These are phyloP conservation scores for Montipora efflorescens DNA, from an alignment of 64 coral and sea anemone genomes.

Conservation along the genomic window DNA sequence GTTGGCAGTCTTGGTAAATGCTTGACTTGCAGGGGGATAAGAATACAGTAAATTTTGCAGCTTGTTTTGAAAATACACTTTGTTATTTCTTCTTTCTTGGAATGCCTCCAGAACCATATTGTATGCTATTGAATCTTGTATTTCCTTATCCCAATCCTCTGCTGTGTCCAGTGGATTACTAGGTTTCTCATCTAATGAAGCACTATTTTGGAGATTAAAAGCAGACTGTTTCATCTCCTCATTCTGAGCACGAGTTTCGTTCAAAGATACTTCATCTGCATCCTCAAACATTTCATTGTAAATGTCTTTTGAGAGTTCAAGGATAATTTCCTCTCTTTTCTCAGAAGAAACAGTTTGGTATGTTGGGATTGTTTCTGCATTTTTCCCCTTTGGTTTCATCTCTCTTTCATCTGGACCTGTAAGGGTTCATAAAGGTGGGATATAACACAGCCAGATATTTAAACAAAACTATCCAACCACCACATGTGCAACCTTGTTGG, in stretches of 20 bases:
- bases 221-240: slow-evolving; percentile 1
- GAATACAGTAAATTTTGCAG: slow-evolving; percentile 78
- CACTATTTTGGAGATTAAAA: not conserved
- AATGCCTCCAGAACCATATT: slow-evolving; percentile 31
- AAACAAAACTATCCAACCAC: too few species aligned
- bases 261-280: slow-evolving; percentile 25
- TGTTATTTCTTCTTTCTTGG: slow-evolving; percentile 5
- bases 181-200: not conserved
- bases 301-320: slow-evolving; percentile 29
- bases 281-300: slow-evolving; percentile 79
- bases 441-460: not conserved
- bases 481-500: too few species aligned
- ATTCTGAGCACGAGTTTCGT: not conserved
- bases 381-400: not conserved
- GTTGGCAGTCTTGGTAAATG: slow-evolving; percentile 73
- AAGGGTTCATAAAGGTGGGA: not conserved
- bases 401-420: slow-evolving; percentile 75
- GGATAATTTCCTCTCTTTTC: not conserved
- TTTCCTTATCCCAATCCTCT: slow-evolving; percentile 97
- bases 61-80: slow-evolving; percentile 63
- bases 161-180: not conserved
- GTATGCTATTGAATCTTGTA: slow-evolving; percentile 50
- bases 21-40: slow-evolving; percentile 88
- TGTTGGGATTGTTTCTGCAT: not conserved
- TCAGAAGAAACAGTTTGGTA: not conserved